Evolutionary conservation across 2,888 invertebrate genomes (phyloP), one percentile per base, ranked within the genome.

Genomic region (Arctia plantaginis): DNA sequence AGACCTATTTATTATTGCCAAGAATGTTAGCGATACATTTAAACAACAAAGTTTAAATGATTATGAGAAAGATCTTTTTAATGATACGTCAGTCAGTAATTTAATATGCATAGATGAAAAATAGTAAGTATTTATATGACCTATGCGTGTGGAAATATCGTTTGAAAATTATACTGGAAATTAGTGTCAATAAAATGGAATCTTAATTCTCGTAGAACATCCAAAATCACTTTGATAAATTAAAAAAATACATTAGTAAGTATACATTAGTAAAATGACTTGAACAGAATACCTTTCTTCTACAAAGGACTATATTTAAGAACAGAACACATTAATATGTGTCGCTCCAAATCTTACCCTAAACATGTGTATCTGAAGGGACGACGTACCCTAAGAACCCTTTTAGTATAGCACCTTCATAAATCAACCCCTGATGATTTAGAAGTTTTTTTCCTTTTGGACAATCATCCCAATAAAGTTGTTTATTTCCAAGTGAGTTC

Each of bases 351-450:
- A 82, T 84, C 84, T 83, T 82, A 77, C 86, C 85, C 76, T 83
- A 85, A 88, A 87, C 90, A 87, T 88, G 85, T 89, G 88, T 88
- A 86, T 80, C 77, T 75, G 78, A 72, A 75, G 69, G 78, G 85
- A 66, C 66, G 72, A 55, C n/a, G 73, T 74, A 44, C 84, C 79
- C 72, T 71, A 77, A 75, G 73, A 80, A 82, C 82, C 84, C 83
- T 84, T 91, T 90, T 87, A 89, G 86, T 83, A 81, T 83, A 81
- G 80, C 77, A 78, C 79, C 65, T 82, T 85, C 82, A 92, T 84
- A 84, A 84, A 84, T 84, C 84, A 84, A 84, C 79, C 76, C 77
- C 79, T 91, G 90, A 91, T 88, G 91, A 90, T 88, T 88, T 88
- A 83, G 91, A 91, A 90, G 90, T 90, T 90, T 89, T 88, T 88